Conservation (phyloP, 2,113 vertebrate genomes). For the Epinephelus cyanopodus region DNA sequence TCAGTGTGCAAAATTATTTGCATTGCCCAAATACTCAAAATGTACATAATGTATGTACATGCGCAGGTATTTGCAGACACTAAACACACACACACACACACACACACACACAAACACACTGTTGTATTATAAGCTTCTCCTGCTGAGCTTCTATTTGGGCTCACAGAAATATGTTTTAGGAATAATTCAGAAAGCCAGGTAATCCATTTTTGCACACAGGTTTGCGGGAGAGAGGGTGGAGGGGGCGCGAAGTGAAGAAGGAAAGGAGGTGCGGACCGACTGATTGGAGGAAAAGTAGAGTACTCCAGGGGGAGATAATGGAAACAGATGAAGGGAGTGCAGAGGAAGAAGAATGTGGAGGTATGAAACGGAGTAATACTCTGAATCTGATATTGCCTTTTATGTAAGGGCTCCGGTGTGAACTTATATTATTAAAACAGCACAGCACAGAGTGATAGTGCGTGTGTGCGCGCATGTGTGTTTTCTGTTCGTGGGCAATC, state of each 20-base stretch:
- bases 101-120: not conserved
- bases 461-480: not conserved
- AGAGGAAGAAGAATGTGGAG: slow-evolving; percentile 36
- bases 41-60: not conserved
- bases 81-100: slow-evolving; percentile 11
- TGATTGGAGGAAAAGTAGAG: slow-evolving; percentile 48
- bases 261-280: slow-evolving; percentile 22
- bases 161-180: slow-evolving; percentile 50
- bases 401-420: slow-evolving; percentile 33
- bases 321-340: slow-evolving; percentile 62
- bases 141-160: slow-evolving; percentile 23
- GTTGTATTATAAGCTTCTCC: slow-evolving; percentile 22
- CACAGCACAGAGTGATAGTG: not conserved
- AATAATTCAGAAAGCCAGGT: slow-evolving; percentile 60
- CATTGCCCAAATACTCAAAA: not conserved
- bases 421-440: slow-evolving; percentile 50
- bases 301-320: slow-evolving; percentile 61
- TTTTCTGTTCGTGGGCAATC: slow-evolving; percentile 20
- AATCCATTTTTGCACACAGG: slow-evolving; percentile 49
- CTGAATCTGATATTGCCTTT: slow-evolving; percentile 49
- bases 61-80: slow-evolving; percentile 24
- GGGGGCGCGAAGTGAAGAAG: not conserved
- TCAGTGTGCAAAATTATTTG: not conserved
- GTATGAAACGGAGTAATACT: slow-evolving; percentile 52
- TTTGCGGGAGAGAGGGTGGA: not conserved